Percentiles rank a stretch among this genome's conserved stretches.
phyloP scores from a whole-genome alignment of 2,888 invertebrate species.

The Dichetophora obliterata region DNA sequence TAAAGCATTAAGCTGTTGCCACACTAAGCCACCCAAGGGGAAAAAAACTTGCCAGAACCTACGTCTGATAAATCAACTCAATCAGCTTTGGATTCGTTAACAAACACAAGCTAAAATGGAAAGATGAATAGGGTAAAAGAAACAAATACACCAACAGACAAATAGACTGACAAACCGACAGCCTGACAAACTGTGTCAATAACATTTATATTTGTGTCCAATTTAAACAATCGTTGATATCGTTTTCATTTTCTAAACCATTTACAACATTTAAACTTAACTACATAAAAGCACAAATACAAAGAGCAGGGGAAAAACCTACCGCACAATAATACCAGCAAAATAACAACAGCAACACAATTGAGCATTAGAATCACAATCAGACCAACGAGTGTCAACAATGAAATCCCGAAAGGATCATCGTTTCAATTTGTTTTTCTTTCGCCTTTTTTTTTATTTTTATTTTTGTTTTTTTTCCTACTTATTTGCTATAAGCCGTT shows the following conservation, averaged over 20 bases:
- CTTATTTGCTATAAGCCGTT: not conserved
- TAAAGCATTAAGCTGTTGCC: not conserved
- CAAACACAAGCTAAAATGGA: not conserved
- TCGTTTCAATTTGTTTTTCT: constrained; percentile 59
- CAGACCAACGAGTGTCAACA: constrained; percentile 38
- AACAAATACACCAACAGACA: constrained; percentile 7
- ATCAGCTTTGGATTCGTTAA: constrained; percentile 5
- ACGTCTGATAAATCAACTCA: constrained; percentile 26
- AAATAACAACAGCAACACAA: constrained; percentile 57
- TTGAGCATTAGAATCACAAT: constrained; percentile 16
- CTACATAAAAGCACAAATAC: constrained; percentile 32
- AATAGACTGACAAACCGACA: not conserved
- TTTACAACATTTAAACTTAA: constrained; percentile 65
- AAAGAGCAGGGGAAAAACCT: not conserved
- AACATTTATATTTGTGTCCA: constrained; percentile 63
- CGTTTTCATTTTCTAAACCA: constrained; percentile 62
- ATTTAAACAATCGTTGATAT: constrained; percentile 52
- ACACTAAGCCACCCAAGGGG: not conserved
- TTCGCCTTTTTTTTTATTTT: not conserved
- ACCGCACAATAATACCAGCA: constrained; percentile 7
- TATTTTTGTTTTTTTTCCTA: not conserved
- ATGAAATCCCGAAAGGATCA: constrained; percentile 59
- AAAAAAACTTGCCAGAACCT: not conserved
- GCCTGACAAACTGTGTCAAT: constrained; percentile 65
- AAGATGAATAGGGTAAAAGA: not conserved